Evolutionary conservation across 2,797 vertebrate species (phyloP).

Genomic region (Selene dorsalis): DNA sequence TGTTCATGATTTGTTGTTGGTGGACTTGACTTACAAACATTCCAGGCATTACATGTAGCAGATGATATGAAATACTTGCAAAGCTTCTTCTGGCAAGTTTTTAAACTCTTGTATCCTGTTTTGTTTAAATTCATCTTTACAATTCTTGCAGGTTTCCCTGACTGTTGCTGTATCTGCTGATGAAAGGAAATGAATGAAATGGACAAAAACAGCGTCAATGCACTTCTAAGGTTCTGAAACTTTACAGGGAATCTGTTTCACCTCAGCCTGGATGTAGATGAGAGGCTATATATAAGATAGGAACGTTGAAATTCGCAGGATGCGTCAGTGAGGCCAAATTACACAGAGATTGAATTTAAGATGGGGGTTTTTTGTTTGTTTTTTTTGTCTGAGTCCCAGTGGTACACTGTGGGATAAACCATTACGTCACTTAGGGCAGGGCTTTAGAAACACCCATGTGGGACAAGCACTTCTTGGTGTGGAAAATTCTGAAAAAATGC

Average conservation of each 20-base stretch:
- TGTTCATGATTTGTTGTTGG: no score
- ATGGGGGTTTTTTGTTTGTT: neutral
- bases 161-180: no score
- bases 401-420: neutral
- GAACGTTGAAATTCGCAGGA: neutral
- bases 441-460: conserved; percentile 14
- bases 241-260: neutral
- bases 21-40: no score
- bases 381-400: conserved; percentile 2
- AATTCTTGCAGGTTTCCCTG: no score
- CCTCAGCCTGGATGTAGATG: neutral
- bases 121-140: no score
- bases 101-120: no score
- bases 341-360: neutral
- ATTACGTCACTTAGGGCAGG: conserved; percentile 3
- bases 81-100: no score
- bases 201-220: no score
- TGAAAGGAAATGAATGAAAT: no score
- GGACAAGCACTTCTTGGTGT: neutral
- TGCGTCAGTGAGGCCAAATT: conserved; percentile 1
- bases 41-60: no score
- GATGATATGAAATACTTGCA: no score
- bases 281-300: neutral
- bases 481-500: neutral
- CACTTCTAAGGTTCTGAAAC: neutral